phyloP scores from a whole-genome alignment of 2,888 invertebrate species.

The Macrosoma leucophasiata region DNA sequence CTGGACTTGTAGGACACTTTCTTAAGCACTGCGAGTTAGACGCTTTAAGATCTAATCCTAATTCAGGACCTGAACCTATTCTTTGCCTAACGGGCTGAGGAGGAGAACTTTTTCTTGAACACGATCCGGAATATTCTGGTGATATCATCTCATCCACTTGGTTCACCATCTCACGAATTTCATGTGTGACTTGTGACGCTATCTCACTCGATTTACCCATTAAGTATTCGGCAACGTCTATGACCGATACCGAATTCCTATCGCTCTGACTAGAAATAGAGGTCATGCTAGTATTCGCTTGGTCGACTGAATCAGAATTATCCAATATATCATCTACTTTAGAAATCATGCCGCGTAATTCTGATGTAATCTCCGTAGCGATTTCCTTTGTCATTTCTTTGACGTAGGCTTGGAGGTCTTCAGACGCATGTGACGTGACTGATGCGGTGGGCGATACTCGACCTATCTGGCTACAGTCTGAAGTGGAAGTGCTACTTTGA shows the following conservation, averaged over 20 bases:
- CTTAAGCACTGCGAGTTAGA: conserved; percentile 39
- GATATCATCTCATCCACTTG: conserved; percentile 83
- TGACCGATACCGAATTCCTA: conserved; percentile 82
- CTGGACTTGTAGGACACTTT: conserved; percentile 68
- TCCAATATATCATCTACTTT: conserved; percentile 87
- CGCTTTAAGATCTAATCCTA: conserved; percentile 54
- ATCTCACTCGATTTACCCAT: conserved; percentile 86
- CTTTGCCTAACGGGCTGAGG: conserved; percentile 59
- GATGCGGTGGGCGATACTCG: conserved; percentile 74
- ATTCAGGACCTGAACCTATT: conserved; percentile 62
- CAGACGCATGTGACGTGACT: conserved; percentile 71
- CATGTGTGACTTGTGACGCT: conserved; percentile 86
- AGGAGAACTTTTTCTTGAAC: conserved; percentile 62
- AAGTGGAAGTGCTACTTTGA: conserved; percentile 67
- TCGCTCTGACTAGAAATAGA: conserved; percentile 78
- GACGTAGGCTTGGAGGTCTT: conserved; percentile 83
- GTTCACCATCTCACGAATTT: conserved; percentile 83
- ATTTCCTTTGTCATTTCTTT: conserved; percentile 86
- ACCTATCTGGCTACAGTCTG: conserved; percentile 74
- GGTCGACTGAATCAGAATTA: conserved; percentile 78
- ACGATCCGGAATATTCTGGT: conserved; percentile 54
- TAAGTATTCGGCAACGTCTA: conserved; percentile 84
- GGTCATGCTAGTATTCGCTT: conserved; percentile 62
- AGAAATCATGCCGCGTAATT: conserved; percentile 86
- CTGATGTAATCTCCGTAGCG: conserved; percentile 87